Evolutionary conservation across 2,797 vertebrate species (phyloP).

Genomic region (Pteropus rufus): DNA sequence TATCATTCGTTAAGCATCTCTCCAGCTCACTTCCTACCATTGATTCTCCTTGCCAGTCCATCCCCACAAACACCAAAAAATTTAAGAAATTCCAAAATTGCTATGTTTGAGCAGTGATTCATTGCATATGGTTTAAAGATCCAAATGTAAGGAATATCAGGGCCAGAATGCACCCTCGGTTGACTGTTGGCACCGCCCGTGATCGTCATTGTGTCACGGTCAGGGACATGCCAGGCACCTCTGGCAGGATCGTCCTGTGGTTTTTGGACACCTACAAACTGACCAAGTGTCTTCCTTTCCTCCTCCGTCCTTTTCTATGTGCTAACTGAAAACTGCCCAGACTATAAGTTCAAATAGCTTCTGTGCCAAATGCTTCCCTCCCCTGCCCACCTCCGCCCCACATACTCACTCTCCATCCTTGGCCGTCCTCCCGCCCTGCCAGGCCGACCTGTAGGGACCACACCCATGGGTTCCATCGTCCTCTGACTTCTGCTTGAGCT

Average conservation of each 20-base stretch:
- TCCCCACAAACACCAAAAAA: background rate
- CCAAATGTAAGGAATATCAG: background rate
- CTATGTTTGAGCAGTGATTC: background rate
- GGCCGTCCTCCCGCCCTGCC: background rate
- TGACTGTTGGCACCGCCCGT: background rate
- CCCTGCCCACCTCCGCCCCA: too few species aligned
- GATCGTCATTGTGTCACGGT: background rate
- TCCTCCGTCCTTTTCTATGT: background rate
- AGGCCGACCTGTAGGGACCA: background rate
- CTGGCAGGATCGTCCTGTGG: background rate
- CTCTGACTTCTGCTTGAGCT: background rate
- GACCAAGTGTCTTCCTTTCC: background rate
- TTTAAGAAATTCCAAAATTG: background rate
- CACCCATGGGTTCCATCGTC: background rate
- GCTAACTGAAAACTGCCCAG: background rate
- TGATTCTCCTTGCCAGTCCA: background rate
- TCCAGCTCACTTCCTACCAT: background rate
- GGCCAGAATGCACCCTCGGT: background rate
- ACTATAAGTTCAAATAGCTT: background rate
- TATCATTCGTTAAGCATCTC: background rate
- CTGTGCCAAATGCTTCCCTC: background rate
- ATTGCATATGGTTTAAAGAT: background rate
- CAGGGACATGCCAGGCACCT: too few species aligned
- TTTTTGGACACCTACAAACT: background rate
- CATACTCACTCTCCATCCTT: background rate